Evolutionary conservation across 2,888 invertebrate genomes (phyloP).

Genomic region (Corythucha ciliata): DNA sequence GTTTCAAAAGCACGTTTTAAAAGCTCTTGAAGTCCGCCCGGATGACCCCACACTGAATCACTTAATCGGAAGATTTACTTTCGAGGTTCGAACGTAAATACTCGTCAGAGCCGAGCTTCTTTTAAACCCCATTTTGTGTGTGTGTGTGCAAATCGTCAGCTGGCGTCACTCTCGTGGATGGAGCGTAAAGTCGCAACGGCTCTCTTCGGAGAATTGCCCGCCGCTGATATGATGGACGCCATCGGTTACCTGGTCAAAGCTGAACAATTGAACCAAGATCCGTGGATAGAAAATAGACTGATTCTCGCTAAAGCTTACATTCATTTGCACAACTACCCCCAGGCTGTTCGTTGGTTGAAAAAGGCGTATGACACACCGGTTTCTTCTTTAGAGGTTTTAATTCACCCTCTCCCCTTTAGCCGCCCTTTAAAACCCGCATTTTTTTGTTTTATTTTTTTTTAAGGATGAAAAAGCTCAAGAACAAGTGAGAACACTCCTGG

Average conservation of each 20-base stretch:
- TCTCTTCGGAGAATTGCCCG: slow-evolving; percentile 55
- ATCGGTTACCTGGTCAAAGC: slow-evolving; percentile 48
- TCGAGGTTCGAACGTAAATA: slow-evolving; percentile 47
- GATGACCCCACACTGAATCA: slow-evolving; percentile 55
- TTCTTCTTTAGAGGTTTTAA: slow-evolving; percentile 35
- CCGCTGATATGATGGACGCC: slow-evolving; percentile 53
- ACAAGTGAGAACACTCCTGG: no score
- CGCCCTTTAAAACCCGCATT: no score
- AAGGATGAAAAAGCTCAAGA: no score
- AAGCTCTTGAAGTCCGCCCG: slow-evolving; percentile 52
- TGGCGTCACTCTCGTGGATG: slow-evolving; percentile 53
- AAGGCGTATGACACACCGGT: slow-evolving; percentile 31
- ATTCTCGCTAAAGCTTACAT: slow-evolving; percentile 47
- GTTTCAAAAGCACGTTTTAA: slow-evolving; percentile 59
- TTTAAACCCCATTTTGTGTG: no score
- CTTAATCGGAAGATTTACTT: slow-evolving; percentile 60
- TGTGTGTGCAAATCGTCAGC: no score
- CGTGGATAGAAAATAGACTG: slow-evolving; percentile 51
- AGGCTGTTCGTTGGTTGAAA: slow-evolving; percentile 47
- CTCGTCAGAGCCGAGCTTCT: no score
- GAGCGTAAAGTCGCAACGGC: slow-evolving; percentile 57
- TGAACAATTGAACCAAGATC: slow-evolving; percentile 45
- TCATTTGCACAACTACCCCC: slow-evolving; percentile 41
- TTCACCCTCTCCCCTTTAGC: no score
- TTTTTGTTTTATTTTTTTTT: no score